Percentiles rank a stretch among this genome's conserved stretches.
Evolutionary conservation across 2,888 invertebrate species (phyloP).

Genomic region (Syritta pipiens): DNA sequence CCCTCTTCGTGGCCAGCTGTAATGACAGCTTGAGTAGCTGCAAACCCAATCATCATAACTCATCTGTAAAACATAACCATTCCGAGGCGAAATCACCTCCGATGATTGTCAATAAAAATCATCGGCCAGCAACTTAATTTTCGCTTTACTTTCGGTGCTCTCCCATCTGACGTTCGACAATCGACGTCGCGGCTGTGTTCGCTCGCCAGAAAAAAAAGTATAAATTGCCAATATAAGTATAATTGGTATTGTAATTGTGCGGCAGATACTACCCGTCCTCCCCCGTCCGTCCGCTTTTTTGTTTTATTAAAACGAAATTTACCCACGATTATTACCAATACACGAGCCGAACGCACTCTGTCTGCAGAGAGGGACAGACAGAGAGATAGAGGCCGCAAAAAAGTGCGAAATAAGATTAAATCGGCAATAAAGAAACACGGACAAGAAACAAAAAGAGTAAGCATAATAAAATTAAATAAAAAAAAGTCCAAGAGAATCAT

Average conservation of each 20-base stretch:
- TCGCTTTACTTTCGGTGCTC: neutral
- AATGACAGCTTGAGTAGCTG: neutral
- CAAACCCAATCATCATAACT: neutral
- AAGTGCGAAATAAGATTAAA: conserved; percentile 68
- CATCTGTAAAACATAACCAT: neutral
- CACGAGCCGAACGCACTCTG: conserved; percentile 26
- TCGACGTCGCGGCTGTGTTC: neutral
- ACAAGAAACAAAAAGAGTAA: conserved; percentile 43
- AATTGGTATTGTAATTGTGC: conserved; percentile 67
- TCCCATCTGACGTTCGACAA: neutral
- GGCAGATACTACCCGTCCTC: conserved; percentile 34
- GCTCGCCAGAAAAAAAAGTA: conserved; percentile 1
- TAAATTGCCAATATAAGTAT: conserved; percentile 66
- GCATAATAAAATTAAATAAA: conserved; percentile 9
- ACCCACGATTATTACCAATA: conserved; percentile 14
- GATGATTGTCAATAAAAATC: conserved; percentile 16
- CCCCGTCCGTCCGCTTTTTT: conserved; percentile 18
- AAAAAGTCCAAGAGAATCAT: conserved; percentile 7
- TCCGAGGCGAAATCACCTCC: neutral
- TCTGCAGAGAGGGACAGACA: neutral
- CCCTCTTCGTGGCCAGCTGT: too few relatives aligned
- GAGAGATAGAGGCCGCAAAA: neutral
- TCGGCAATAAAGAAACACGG: conserved; percentile 64
- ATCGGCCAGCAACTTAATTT: conserved; percentile 35
- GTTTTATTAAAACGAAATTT: conserved; percentile 17